phyloP scores from a whole-genome alignment of 23 tunicate species.

The Trididemnum miniatum region DNA sequence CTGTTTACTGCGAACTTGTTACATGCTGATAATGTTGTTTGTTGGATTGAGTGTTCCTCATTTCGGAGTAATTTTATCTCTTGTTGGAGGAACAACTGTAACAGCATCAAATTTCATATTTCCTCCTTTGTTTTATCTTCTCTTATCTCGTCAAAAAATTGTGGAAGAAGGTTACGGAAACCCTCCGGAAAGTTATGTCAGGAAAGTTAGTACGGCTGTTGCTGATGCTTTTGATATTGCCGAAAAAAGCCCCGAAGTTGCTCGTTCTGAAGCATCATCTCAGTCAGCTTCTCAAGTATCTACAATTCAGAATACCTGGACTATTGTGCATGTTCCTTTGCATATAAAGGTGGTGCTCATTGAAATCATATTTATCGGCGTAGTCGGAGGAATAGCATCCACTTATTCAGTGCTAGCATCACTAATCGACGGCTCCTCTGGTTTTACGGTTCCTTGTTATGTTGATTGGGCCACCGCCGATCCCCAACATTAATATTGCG shows the following conservation, averaged over 20 bases:
- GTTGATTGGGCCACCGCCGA: slow-evolving; percentile 68
- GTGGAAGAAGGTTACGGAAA: slow-evolving; percentile 53
- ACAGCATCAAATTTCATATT: slow-evolving; percentile 83
- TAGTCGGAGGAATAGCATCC: slow-evolving; percentile 72
- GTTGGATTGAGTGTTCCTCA: slow-evolving; percentile 75
- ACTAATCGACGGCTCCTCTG: slow-evolving; percentile 65
- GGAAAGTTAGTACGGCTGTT: slow-evolving; percentile 15
- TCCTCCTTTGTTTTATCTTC: slow-evolving; percentile 86
- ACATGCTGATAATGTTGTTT: slow-evolving; percentile 38
- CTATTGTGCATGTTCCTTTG: slow-evolving; percentile 34
- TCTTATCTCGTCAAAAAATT: slow-evolving; percentile 50
- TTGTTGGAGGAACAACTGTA: slow-evolving; percentile 78
- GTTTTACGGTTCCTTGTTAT: slow-evolving; percentile 92
- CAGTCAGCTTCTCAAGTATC: background rate
- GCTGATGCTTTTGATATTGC: background rate
- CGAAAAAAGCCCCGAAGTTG: background rate
- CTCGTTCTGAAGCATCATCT: background rate
- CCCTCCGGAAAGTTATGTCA: background rate
- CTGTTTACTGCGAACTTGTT: slow-evolving; percentile 45
- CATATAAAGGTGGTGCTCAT: slow-evolving; percentile 48
- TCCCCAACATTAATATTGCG: background rate
- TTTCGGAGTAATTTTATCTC: slow-evolving; percentile 77
- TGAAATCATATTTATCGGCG: slow-evolving; percentile 77
- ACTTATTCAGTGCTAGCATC: slow-evolving; percentile 69
- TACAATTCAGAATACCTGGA: slow-evolving; percentile 23